phyloP scores from a whole-genome alignment of 1,140 invertebrate species.

The Meloidogyne chitwoodi region DNA sequence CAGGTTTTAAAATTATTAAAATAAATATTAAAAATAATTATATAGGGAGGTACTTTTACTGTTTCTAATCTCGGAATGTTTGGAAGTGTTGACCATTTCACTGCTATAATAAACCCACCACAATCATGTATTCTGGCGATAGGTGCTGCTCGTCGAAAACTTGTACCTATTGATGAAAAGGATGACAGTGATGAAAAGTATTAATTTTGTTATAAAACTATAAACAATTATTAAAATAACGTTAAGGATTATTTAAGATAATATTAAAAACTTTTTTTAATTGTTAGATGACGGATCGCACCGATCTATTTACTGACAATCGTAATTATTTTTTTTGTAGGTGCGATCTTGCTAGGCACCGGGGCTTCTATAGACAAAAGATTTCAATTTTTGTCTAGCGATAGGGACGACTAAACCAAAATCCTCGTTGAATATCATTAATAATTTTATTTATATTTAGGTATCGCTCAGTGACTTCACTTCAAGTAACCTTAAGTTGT shows the following conservation, averaged over 20 bases:
- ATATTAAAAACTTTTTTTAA: too few relatives aligned
- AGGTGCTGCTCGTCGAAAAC: conserved; percentile 65
- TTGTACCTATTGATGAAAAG: conserved; percentile 63
- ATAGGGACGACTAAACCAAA: too few relatives aligned
- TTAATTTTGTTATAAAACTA: not conserved
- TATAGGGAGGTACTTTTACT: conserved; percentile 71
- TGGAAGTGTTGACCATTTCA: conserved; percentile 69
- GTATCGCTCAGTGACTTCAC: conserved; percentile 64
- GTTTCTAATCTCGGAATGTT: conserved; percentile 99
- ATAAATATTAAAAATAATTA: conserved; percentile 59
- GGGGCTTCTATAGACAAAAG: too few relatives aligned
- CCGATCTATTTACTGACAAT: too few relatives aligned
- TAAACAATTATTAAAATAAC: too few relatives aligned
- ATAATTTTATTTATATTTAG: conserved; percentile 58
- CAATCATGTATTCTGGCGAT: conserved; percentile 71
- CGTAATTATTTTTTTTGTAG: too few relatives aligned
- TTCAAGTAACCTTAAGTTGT: conserved; percentile 70
- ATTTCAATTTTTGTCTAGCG: too few relatives aligned
- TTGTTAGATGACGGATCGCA: too few relatives aligned
- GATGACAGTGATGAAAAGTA: conserved; percentile 14
- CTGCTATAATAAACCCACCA: conserved; percentile 72
- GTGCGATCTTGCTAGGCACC: too few relatives aligned
- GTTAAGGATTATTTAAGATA: too few relatives aligned
- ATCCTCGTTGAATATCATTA: not conserved
- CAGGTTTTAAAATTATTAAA: conserved; percentile 71